Evolutionary conservation across 2,113 vertebrate genomes (phyloP).

Genomic region (Phaethornis superciliosus): DNA sequence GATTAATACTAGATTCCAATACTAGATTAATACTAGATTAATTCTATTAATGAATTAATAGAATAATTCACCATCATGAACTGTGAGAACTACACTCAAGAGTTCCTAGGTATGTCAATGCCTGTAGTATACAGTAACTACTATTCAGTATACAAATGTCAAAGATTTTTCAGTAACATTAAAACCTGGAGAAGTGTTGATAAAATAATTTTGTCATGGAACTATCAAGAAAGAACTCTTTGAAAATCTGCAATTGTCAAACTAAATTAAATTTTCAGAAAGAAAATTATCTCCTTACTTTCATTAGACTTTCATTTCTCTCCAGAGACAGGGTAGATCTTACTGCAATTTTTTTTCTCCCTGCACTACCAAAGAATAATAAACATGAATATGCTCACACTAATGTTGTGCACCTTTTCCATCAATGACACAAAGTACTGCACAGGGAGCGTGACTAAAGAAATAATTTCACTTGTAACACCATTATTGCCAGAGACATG

Average conservation of each 20-base stretch:
- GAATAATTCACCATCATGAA: background rate
- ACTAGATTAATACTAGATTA: background rate
- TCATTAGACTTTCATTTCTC: background rate
- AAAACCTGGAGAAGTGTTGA: background rate
- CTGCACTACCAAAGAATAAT: background rate
- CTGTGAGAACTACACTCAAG: background rate
- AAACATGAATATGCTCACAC: background rate
- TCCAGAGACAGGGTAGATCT: background rate
- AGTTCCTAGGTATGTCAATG: background rate
- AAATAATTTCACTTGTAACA: background rate
- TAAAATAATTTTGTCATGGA: background rate
- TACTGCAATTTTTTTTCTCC: background rate
- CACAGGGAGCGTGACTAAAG: background rate
- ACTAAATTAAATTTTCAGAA: background rate
- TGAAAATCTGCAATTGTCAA: background rate
- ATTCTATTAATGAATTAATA: too few species aligned
- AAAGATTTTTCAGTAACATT: background rate
- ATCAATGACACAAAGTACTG: background rate
- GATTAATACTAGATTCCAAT: too few species aligned
- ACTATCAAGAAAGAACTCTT: background rate
- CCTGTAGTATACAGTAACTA: background rate
- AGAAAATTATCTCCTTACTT: background rate
- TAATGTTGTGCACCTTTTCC: background rate
- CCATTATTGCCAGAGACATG: fast-evolving
- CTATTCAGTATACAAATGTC: background rate